Base-by-base conservation (phyloP, 2,888 invertebrate genomes). In the Oithona nana region DNA sequence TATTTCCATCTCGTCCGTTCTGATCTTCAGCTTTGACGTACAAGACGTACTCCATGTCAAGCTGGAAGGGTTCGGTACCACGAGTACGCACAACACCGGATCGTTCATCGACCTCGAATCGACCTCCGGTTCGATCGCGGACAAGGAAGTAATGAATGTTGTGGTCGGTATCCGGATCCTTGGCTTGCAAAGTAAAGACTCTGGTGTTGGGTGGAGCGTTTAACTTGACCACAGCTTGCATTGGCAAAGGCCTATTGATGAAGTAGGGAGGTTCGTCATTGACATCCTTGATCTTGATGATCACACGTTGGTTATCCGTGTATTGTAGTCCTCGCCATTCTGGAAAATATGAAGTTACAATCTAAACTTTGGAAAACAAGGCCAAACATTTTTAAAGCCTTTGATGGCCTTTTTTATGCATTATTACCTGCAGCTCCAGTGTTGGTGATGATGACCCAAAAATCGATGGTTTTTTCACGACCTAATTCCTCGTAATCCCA, bases 181-280 rank as follows among this genome's bases (percentile, higher is more conserved):
- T 78, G 20, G 97, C 97, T 73, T 93, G 90, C 28, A 98, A 81
- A n/a, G 93, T 93, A 75, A 93, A 95, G 3, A 95, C 93, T 3
- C 89, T 90, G 0, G 92, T 92, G 73, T 93, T 94, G 49, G 90
- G 87, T 2, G 90, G 87, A 2, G 94, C 93, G 73, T 94, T 94
- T 61, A 92, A 79, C 71, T 94, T 92, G 0, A 95, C 93, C 65
- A 95, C 93, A 0, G 95, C 89, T 75, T 94, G 89, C 88, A 94
- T 95, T 22, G 97, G 97, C 66, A 89, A 76, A 0, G 97, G 97
- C 1, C 88, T 82, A 76, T 97, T 98, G 76, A 94, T 88, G 78
- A 98, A 95, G 74, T 90, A 88, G 0, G 97, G 93, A 1, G 88
- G 85, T 74, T 97, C 97, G 73, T 97, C 95, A 76, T 95, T 95